phyloP scores from a whole-genome alignment of 2,113 vertebrate species.

The Eudyptes chrysolophus region DNA sequence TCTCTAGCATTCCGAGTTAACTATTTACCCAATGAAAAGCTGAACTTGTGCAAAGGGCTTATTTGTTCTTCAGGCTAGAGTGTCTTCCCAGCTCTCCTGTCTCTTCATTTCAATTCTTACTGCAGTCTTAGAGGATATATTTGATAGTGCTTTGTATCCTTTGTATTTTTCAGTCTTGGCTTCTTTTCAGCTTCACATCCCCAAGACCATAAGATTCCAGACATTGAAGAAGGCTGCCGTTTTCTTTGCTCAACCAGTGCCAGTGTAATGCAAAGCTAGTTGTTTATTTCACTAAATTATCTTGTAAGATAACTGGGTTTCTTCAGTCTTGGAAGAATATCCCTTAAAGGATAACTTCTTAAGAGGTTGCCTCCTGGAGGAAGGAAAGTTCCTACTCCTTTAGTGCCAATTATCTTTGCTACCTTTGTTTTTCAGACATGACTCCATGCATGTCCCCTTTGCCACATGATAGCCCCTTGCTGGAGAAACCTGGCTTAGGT shows the following conservation, averaged over 20 bases:
- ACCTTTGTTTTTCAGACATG: conserved; percentile 80
- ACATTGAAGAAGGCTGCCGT: not conserved
- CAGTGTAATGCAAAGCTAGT: not conserved
- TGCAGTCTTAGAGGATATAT: too few relatives aligned
- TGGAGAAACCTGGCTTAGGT: conserved; percentile 80
- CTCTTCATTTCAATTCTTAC: not conserved
- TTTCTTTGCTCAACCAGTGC: not conserved
- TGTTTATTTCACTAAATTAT: not conserved
- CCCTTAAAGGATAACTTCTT: not conserved
- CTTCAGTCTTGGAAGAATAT: not conserved
- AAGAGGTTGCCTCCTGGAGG: not conserved
- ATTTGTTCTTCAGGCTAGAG: not conserved
- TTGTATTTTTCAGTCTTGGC: not conserved
- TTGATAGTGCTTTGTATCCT: not conserved
- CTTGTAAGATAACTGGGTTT: not conserved
- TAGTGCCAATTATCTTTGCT: conserved; percentile 12
- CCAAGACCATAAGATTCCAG: not conserved
- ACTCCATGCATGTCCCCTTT: conserved; percentile 92
- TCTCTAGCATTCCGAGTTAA: accelerated
- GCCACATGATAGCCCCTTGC: conserved; percentile 79
- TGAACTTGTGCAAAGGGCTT: not conserved
- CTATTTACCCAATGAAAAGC: not conserved
- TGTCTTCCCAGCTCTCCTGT: not conserved
- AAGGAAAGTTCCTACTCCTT: not conserved
- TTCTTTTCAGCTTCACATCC: not conserved